A percentile compares a stretch with the other conserved stretches of the same genome.
Evolutionary conservation across 2,888 invertebrate genomes (phyloP).

Genomic region (Erebia epiphron): DNA sequence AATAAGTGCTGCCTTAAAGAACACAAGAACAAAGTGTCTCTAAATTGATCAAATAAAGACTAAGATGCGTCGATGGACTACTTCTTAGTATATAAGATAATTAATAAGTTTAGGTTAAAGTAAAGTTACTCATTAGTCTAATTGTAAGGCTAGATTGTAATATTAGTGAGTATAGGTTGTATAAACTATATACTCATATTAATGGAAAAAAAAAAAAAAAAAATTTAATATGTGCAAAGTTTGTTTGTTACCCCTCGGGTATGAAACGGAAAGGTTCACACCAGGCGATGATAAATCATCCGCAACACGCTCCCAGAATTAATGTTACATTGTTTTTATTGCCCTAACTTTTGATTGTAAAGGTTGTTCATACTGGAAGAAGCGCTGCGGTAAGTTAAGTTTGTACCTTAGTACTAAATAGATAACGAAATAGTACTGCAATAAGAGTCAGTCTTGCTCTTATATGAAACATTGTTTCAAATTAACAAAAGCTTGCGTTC

Average conservation of each 20-base stretch:
- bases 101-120: no score
- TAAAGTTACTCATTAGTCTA: no score
- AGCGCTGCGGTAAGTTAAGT: conserved; percentile 12
- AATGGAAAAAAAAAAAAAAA: no score
- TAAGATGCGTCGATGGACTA: no score
- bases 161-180: no score
- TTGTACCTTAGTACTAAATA: conserved; percentile 7
- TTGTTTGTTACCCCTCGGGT: conserved; percentile 11
- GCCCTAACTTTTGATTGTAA: conserved; percentile 37
- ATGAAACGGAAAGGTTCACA: conserved; percentile 24
- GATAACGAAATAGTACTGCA: not conserved
- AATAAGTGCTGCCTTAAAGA: no score
- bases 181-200: no score
- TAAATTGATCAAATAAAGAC: no score
- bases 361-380: conserved; percentile 27
- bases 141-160: no score
- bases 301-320: conserved; percentile 33
- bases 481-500: not conserved
- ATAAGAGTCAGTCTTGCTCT: no score
- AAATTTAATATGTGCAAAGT: conserved; percentile 13
- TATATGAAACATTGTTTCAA: not conserved
- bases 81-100: no score
- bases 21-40: no score
- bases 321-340: conserved; percentile 39
- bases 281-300: conserved; percentile 38